Evolutionary conservation across 37 sponge, comb jelly and placozoan species (phyloP), one percentile per base, ranked within the genome.

Genomic region (Dysidea cf. avara): DNA sequence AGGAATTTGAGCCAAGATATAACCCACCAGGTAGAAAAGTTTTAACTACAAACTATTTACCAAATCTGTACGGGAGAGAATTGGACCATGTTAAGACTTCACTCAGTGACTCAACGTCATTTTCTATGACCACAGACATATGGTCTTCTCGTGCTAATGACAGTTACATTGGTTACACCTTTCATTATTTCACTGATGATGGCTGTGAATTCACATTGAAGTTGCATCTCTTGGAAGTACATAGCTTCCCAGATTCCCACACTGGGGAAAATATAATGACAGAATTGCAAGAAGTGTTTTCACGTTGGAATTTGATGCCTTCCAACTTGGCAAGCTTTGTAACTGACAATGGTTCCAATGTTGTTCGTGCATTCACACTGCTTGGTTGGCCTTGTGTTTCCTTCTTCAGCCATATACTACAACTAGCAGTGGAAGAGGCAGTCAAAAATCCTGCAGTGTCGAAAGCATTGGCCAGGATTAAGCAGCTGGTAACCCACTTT

Each of bases 1-100:
- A 50, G 9, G 31, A 35, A 7, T 20, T 78, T 30, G 79, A 78
- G 48, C 79, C 79, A 25, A 54, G 79, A 32, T 78, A 78, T 43
- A 26, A 16, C 7, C 59, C 59, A 47, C 81, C 71, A 56, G 64
- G n/a, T n/a, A n/a, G n/a, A n/a, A n/a, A n/a, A n/a, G n/a, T n/a
- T n/a, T n/a, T n/a, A n/a, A n/a, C n/a, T 5, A 56, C 63, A 17
- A 57, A 9, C 60, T 70, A 72, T 50, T 21, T 74, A 26, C 71
- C 61, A 29, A 9, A 67, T 18, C n/a, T 79, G 61, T 79, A 79
- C 28, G 62, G 34, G 5, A 12, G 14, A 12, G 52, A 57, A 13
- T 72, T 58, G 71, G 43, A 72, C 7, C 29, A 29, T 3, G 36
- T 79, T 11, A 28, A 37, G 20, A 35, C 54, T 5, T 24, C 5